Evolutionary conservation across 2,797 vertebrate genomes (phyloP).

Genomic region (Danio choprae): DNA sequence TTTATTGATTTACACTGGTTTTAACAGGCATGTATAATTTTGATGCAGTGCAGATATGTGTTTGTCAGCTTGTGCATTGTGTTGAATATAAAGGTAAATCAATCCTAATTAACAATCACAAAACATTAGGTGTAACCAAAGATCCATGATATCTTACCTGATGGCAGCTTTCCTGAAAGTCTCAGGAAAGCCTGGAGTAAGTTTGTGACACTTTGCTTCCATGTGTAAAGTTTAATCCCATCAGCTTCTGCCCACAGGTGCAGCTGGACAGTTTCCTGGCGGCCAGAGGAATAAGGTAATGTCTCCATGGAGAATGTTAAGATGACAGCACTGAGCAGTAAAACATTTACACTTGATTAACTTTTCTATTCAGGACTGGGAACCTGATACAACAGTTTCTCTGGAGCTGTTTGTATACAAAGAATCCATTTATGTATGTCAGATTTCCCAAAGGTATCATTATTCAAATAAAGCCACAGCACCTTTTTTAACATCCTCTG

Average conservation of each 20-base stretch:
- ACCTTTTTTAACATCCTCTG: neutral
- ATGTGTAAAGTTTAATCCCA: conserved; percentile 44
- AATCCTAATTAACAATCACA: conserved; percentile 1
- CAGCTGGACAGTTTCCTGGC: conserved; percentile 44
- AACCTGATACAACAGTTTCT: conserved; percentile 39
- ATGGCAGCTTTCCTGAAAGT: neutral
- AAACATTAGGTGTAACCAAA: conserved; percentile 3
- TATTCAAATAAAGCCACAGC: conserved; percentile 35
- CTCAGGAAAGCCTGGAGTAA: conserved; percentile 7
- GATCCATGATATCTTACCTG: conserved; percentile 28
- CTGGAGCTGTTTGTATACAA: conserved; percentile 51
- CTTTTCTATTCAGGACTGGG: conserved; percentile 40
- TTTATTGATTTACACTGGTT: conserved; percentile 42
- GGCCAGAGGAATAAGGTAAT: conserved; percentile 43
- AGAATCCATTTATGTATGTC: conserved; percentile 27
- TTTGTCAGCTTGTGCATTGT: conserved; percentile 11
- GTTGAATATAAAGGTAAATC: neutral
- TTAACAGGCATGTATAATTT: conserved; percentile 23
- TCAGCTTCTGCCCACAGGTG: conserved; percentile 47
- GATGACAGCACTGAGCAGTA: conserved; percentile 30
- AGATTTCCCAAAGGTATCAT: conserved; percentile 28
- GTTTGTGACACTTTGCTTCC: conserved; percentile 41
- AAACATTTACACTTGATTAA: conserved; percentile 53
- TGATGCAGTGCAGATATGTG: neutral
- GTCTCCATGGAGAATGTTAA: conserved; percentile 41